Evolutionary conservation across 2,888 invertebrate genomes (phyloP).

Genomic region (Stegophylla sp.): DNA sequence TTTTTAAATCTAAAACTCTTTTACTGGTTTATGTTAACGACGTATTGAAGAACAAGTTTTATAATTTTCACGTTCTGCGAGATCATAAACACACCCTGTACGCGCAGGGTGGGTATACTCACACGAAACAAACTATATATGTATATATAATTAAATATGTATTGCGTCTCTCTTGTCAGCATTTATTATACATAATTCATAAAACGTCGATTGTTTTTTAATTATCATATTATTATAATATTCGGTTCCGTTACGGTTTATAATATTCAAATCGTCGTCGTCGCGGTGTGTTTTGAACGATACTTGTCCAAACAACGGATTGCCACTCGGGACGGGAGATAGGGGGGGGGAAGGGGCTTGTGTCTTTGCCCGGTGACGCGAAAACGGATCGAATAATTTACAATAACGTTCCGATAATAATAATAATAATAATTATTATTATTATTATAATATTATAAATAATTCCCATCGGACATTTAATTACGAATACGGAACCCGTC

Average conservation of each 20-base stretch:
- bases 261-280: conserved; percentile 48
- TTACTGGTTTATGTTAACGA: no score
- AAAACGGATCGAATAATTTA: conserved; percentile 25
- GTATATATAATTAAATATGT: no score
- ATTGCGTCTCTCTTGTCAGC: not conserved
- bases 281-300: conserved; percentile 35
- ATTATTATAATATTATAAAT: no score
- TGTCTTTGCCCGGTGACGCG: conserved; percentile 52
- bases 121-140: not conserved
- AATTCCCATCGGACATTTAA: conserved; percentile 34
- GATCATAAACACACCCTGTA: no score
- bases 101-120: no score
- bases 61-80: no score
- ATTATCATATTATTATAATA: not conserved
- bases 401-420: not conserved
- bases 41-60: no score
- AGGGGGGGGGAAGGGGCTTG: not conserved
- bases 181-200: conserved; percentile 28
- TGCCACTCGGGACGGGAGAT: no score
- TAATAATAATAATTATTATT: not conserved
- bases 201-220: conserved; percentile 39
- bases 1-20: no score
- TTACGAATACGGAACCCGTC: conserved; percentile 36
- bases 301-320: conserved; percentile 45
- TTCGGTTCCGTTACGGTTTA: conserved; percentile 49